A percentile compares a stretch with the other conserved stretches of the same genome.
Conservation (phyloP, 2,113 vertebrate species). For the Seriola rivoliana region DNA sequence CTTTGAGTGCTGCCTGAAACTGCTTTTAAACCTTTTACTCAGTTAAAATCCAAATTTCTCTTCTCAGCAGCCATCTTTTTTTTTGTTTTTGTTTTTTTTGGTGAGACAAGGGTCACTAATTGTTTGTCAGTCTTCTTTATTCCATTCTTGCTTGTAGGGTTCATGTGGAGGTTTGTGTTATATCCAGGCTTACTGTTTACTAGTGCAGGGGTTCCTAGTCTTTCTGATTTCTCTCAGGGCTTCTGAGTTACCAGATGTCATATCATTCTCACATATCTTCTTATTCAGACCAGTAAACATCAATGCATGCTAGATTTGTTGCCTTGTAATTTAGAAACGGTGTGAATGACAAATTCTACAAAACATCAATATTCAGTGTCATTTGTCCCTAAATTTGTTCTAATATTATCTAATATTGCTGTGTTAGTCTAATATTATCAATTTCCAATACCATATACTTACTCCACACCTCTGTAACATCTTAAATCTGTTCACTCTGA, state of each 20-base stretch:
- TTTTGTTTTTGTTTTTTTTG: constrained; percentile 16
- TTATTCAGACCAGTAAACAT: constrained; percentile 24
- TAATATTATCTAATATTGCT: too few relatives aligned
- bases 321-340: background rate
- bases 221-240: constrained; percentile 75
- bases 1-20: constrained; percentile 48
- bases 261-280: background rate
- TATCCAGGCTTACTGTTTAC: constrained; percentile 58
- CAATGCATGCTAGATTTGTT: background rate
- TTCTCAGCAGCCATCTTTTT: constrained; percentile 35
- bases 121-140: constrained; percentile 61
- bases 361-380: background rate
- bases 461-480: background rate
- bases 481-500: constrained; percentile 9
- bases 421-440: background rate
- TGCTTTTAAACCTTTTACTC: constrained; percentile 13
- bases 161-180: constrained; percentile 77
- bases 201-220: constrained; percentile 24
- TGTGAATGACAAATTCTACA: background rate
- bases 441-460: background rate
- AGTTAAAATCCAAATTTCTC: constrained; percentile 33
- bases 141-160: constrained; percentile 68
- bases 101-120: constrained; percentile 23
- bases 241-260: constrained; percentile 54
- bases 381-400: background rate